Percentiles rank a stretch among this genome's conserved stretches.
phyloP scores from a whole-genome alignment of 1,140 invertebrate species.

The Solen grandis region DNA sequence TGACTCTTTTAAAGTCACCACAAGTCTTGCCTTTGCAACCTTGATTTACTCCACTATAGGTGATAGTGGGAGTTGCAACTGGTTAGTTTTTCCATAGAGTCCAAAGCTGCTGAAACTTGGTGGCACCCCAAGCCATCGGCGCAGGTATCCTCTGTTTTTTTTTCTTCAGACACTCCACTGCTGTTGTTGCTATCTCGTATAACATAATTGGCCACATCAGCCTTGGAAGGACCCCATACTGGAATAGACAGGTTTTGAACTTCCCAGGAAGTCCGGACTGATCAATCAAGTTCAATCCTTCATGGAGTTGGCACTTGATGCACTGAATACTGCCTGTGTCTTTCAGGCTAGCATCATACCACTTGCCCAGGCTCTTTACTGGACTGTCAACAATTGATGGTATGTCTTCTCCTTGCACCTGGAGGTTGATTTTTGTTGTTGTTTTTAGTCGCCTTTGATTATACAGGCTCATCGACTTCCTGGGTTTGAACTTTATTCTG shows the following conservation, averaged over 20 bases:
- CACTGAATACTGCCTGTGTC: constrained; percentile 10
- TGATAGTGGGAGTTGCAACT: constrained; percentile 46
- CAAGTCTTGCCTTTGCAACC: background rate
- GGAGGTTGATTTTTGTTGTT: background rate
- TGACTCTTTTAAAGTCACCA: constrained; percentile 1
- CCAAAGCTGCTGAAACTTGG: constrained; percentile 38
- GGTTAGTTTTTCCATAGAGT: constrained; percentile 36
- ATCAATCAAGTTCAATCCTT: constrained; percentile 16
- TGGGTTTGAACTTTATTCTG: constrained; percentile 14
- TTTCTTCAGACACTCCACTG: constrained; percentile 34
- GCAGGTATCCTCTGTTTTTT: background rate
- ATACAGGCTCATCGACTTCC: constrained; percentile 21
- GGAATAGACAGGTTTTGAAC: constrained; percentile 30
- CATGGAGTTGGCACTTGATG: constrained; percentile 21
- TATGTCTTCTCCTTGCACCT: constrained; percentile 1
- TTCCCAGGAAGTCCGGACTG: background rate
- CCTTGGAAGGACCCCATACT: constrained; percentile 18
- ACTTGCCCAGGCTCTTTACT: constrained; percentile 38
- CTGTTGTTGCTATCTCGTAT: background rate
- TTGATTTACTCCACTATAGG: no score
- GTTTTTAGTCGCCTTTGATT: constrained; percentile 24
- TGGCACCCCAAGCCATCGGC: no score
- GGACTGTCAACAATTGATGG: no score
- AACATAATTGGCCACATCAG: constrained; percentile 26
- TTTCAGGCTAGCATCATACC: constrained; percentile 19